Conservation (phyloP, 1,140 invertebrate species). For the Bombus terrestris region DNA sequence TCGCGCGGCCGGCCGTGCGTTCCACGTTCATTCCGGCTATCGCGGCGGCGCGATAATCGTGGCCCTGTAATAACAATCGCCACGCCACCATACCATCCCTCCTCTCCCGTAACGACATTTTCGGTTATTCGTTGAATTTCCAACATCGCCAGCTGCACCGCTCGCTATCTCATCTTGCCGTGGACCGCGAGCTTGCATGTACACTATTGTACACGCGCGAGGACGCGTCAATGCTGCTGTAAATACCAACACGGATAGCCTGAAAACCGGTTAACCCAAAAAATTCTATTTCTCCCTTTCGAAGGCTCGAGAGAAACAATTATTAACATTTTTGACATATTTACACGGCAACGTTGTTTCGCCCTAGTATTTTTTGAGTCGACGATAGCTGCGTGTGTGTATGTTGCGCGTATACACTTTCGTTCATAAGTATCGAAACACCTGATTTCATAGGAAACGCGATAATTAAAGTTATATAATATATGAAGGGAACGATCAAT, state of each 20-base stretch:
- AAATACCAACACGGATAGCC: constrained; percentile 10
- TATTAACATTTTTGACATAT: not conserved
- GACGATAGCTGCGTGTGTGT: too few species aligned
- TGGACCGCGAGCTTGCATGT: not conserved
- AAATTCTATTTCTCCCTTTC: not conserved
- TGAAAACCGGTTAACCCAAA: constrained; percentile 17
- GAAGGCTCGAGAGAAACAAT: not conserved
- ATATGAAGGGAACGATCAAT: not conserved
- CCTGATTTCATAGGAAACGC: too few species aligned
- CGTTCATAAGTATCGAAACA: too few species aligned
- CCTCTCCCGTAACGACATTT: constrained; percentile 45
- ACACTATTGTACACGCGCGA: not conserved
- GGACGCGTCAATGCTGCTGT: not conserved
- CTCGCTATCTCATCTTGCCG: constrained; percentile 48
- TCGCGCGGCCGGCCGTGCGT: constrained; percentile 45
- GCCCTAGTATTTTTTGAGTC: not conserved
- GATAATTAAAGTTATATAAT: not conserved
- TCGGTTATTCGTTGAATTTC: constrained; percentile 61
- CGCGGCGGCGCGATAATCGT: constrained; percentile 58
- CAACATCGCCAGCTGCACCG: constrained; percentile 57
- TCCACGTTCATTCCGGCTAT: constrained; percentile 55
- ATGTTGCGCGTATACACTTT: too few species aligned
- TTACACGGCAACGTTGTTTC: not conserved
- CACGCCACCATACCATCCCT: not conserved
- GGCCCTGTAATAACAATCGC: constrained; percentile 64